Base-by-base conservation (phyloP, 37 sponge, comb jelly and placozoan species). In the Beroe ovata region DNA sequence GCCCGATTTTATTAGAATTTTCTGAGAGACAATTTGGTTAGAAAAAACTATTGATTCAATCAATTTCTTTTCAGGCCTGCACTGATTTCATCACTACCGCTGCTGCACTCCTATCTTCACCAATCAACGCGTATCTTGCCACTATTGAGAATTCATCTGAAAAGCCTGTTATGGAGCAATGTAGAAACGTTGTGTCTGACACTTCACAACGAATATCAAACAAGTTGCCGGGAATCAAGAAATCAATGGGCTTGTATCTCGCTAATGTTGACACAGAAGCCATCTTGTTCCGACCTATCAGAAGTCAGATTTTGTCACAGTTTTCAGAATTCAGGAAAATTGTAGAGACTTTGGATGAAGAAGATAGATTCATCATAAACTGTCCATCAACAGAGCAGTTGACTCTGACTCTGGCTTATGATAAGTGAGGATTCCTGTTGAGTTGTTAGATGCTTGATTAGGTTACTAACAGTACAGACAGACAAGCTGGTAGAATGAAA, bases 221-320 rank as follows among this genome's bases (percentile, higher is more conserved):
- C 84, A 77, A 77, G 29, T 60, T 94, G 8, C 94, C 97, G 0
- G 60, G 58, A 20, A n/a, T 97, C 29, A 60, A 59, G 84, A 89
- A 40, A 60, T 89, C 91, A 38, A 90, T 95, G 90, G 21, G 90
- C 8, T 91, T 97, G 29, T 99, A 99, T 40, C 92, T 99, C 26
- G 94, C 97, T 59, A 96, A 95, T 71, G 92, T 92, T 29, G 99
- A 99, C 40, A 96, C 96, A 33, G 96, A 96, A 59, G 91, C 93
- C 38, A 99, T 99, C 39, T 94, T 99, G 3, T 99, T 99, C 64
- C 77, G 93, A 71, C 99, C 99, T 3, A 88, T 95, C 40, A 96
- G 91, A 90, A 94, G 54, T 40, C 84, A 77, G 23, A 77, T 77
- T n/a, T n/a, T 77, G 28, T 38, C 77, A 8, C 95, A 89, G 89